A percentile compares a stretch with the other conserved stretches of the same genome.
phyloP scores from a whole-genome alignment of 1,140 invertebrate species.

The Dicyema japonicum region DNA sequence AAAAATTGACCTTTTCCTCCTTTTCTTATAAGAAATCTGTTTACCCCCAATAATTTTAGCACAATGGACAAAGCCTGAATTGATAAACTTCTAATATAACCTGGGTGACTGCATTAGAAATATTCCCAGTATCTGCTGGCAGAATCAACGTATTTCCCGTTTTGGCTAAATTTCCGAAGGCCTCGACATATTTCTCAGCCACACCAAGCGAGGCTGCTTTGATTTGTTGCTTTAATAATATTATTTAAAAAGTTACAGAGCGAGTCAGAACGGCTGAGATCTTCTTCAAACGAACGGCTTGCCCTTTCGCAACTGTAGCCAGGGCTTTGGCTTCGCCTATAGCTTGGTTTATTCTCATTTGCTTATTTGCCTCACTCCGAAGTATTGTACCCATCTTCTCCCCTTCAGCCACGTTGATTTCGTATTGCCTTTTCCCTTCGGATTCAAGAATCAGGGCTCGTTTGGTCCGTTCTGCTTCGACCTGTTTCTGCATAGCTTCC shows the following conservation, averaged over 20 bases:
- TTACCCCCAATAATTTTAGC: no score
- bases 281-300: no score
- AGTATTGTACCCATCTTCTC: conserved; percentile 58
- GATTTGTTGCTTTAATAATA: conserved; percentile 33
- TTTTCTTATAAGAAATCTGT: no score
- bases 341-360: conserved; percentile 21
- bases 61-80: conserved; percentile 1
- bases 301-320: neutral
- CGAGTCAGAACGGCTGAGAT: no score
- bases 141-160: conserved; percentile 69
- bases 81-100: conserved; percentile 12
- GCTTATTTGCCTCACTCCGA: conserved; percentile 31
- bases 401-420: conserved; percentile 87
- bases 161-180: conserved; percentile 63
- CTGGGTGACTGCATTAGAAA: conserved; percentile 45
- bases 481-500: conserved; percentile 98
- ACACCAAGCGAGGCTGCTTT: conserved; percentile 60
- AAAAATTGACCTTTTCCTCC: no score
- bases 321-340: no score
- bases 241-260: conserved; percentile 2
- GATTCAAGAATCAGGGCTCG: conserved; percentile 78
- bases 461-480: conserved; percentile 81
- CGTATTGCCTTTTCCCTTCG: conserved; percentile 54
- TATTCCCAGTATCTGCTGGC: conserved; percentile 53
- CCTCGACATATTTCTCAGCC: conserved; percentile 68